Percentiles rank a stretch among this genome's conserved stretches.
These are phyloP conservation scores for Lysiphlebus fabarum DNA, from an alignment of 1,140 invertebrate genomes.

Conservation along the genomic window DNA sequence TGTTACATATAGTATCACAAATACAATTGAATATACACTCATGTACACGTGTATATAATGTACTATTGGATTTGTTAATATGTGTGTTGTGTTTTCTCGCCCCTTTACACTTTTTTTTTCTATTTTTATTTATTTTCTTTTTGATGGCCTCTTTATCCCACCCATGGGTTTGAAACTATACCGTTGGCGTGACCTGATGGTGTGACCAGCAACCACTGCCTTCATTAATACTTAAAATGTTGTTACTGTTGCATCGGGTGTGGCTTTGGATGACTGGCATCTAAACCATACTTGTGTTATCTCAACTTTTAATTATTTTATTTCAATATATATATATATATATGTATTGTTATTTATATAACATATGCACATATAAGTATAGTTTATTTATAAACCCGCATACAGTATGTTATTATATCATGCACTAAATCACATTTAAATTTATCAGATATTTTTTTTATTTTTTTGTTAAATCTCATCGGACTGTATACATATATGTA, in stretches of 20 bases:
- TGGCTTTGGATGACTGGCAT: not conserved
- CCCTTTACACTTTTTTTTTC: conserved; percentile 28
- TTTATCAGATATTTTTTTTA: too few relatives aligned
- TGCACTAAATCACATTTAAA: too few relatives aligned
- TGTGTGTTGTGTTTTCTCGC: conserved; percentile 19
- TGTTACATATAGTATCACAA: too few relatives aligned
- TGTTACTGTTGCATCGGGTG: too few relatives aligned
- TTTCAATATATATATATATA: too few relatives aligned
- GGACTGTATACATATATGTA: too few relatives aligned
- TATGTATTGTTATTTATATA: too few relatives aligned
- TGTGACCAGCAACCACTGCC: conserved; percentile 21
- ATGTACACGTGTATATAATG: conserved; percentile 5
- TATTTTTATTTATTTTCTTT: conserved; percentile 1
- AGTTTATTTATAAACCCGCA: too few relatives aligned
- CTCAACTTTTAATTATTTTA: not conserved
- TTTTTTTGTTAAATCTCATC: too few relatives aligned
- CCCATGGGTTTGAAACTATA: conserved; percentile 11
- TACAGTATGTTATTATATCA: too few relatives aligned
- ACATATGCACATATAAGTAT: too few relatives aligned
- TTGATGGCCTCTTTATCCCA: conserved; percentile 2
- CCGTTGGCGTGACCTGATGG: conserved; percentile 17
- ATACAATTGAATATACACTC: not conserved
- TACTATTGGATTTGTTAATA: not conserved
- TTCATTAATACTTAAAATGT: conserved; percentile 19
- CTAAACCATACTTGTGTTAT: conserved; percentile 11